A percentile compares a stretch with the other conserved stretches of the same genome.
Conservation (phyloP, 2,797 vertebrate species). For the Xerus rutilus region DNA sequence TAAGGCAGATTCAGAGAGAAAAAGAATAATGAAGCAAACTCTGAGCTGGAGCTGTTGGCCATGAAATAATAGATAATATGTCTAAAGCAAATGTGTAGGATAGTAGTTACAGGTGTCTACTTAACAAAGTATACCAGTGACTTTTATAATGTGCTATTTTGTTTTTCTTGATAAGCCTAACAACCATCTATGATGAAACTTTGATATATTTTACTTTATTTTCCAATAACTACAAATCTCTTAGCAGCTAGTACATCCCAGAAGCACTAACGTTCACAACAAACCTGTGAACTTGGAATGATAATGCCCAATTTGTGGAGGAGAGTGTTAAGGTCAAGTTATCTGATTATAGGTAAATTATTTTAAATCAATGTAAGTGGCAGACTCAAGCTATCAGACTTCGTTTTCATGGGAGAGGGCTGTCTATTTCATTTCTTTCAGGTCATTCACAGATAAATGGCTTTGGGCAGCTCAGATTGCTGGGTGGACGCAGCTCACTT, state of each 20-base stretch:
- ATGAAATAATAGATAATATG: background rate
- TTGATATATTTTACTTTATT: background rate
- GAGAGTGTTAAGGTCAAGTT: background rate
- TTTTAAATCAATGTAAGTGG: background rate
- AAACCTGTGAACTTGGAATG: background rate
- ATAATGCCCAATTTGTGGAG: background rate
- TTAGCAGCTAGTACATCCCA: background rate
- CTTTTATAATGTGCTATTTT: background rate
- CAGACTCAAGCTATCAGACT: background rate
- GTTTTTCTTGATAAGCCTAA: background rate
- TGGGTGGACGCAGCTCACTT: background rate
- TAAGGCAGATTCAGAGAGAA: background rate
- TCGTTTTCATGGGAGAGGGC: background rate
- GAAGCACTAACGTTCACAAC: background rate
- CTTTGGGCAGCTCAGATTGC: background rate
- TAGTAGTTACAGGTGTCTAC: background rate
- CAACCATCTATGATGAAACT: background rate
- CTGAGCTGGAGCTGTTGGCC: background rate
- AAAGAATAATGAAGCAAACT: slow-evolving; percentile 32
- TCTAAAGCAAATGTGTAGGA: background rate
- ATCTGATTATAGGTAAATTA: background rate
- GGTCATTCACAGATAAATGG: background rate
- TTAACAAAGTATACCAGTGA: slow-evolving; percentile 20
- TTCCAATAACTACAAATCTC: background rate
- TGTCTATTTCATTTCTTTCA: background rate